phyloP scores from a whole-genome alignment of 2,113 vertebrate genomes.

The Perognathus longimembris region DNA sequence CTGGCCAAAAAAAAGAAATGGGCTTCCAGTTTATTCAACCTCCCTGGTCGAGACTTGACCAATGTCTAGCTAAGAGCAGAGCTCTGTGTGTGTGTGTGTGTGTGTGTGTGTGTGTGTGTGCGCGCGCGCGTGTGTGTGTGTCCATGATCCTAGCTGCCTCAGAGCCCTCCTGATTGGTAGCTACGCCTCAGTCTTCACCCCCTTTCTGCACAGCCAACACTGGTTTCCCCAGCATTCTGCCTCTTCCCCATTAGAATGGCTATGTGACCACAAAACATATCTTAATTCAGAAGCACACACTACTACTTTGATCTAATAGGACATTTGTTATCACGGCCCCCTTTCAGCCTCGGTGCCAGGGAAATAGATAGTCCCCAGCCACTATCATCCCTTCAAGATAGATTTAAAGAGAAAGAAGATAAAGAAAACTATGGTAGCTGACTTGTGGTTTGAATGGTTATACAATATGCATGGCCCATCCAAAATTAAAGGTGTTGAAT shows the following conservation, averaged over 20 bases:
- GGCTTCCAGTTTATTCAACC: neutral
- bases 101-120: too few relatives aligned
- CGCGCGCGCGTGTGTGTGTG: too few relatives aligned
- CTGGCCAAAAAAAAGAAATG: too few relatives aligned
- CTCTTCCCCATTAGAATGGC: slow-evolving; percentile 74
- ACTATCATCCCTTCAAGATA: slow-evolving; percentile 71
- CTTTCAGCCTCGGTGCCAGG: slow-evolving; percentile 64
- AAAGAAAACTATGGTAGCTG: slow-evolving; percentile 70
- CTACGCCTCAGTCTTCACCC: slow-evolving; percentile 56
- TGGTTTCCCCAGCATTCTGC: slow-evolving; percentile 63
- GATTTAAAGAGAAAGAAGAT: slow-evolving; percentile 62
- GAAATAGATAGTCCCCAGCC: slow-evolving; percentile 59
- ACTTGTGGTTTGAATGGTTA: slow-evolving; percentile 79
- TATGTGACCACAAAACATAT: slow-evolving; percentile 73
- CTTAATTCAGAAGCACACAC: slow-evolving; percentile 67
- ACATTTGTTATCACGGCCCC: slow-evolving; percentile 71
- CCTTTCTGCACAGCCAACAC: slow-evolving; percentile 3
- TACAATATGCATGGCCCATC: slow-evolving; percentile 62
- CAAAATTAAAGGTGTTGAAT: slow-evolving; percentile 80
- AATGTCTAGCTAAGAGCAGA: neutral
- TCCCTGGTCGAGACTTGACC: neutral
- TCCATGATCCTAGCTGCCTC: neutral
- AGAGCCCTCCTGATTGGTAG: slow-evolving; percentile 15
- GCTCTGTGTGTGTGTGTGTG: too few relatives aligned
- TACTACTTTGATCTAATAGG: slow-evolving; percentile 75